phyloP scores from a whole-genome alignment of 2,797 vertebrate species.

The Labroides dimidiatus region DNA sequence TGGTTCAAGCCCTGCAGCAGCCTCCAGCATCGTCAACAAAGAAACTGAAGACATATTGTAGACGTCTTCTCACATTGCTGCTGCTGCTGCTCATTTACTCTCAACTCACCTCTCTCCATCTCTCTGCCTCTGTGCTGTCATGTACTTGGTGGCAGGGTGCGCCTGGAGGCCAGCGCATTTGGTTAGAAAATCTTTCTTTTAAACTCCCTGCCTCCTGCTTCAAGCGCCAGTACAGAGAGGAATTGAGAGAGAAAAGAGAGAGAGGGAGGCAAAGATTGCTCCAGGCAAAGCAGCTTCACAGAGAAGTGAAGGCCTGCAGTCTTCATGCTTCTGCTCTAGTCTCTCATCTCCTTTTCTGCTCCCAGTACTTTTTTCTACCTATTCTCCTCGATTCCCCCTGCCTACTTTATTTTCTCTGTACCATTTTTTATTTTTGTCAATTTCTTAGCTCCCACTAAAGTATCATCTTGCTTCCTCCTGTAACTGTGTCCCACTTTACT shows the following conservation, averaged over 20 bases:
- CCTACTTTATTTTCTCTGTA: conserved; percentile 6
- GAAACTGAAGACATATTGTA: conserved; percentile 18
- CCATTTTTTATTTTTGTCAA: conserved; percentile 17
- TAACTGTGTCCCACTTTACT: background rate
- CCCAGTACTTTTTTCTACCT: background rate
- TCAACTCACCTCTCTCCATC: conserved; percentile 35
- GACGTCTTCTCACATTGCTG: conserved; percentile 22
- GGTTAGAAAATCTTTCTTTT: conserved; percentile 52
- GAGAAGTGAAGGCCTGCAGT: conserved; percentile 55
- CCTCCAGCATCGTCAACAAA: conserved; percentile 26
- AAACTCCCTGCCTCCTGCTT: conserved; percentile 54
- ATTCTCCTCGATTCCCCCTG: background rate
- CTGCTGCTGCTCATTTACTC: conserved; percentile 40
- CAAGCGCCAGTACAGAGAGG: conserved; percentile 38
- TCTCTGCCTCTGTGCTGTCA: conserved; percentile 30
- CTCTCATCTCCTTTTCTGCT: conserved; percentile 5
- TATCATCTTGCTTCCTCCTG: background rate
- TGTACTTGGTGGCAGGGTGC: conserved; percentile 53
- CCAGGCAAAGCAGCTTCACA: conserved; percentile 63
- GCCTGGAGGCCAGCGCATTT: conserved; percentile 58
- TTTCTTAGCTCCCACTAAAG: conserved; percentile 1
- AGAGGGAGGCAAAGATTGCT: conserved; percentile 27
- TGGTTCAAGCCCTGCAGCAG: conserved; percentile 26
- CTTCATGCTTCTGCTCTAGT: conserved; percentile 39
- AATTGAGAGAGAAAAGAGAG: conserved; percentile 16